phyloP scores from a whole-genome alignment of 2,797 vertebrate genomes.

The Falco biarmicus region DNA sequence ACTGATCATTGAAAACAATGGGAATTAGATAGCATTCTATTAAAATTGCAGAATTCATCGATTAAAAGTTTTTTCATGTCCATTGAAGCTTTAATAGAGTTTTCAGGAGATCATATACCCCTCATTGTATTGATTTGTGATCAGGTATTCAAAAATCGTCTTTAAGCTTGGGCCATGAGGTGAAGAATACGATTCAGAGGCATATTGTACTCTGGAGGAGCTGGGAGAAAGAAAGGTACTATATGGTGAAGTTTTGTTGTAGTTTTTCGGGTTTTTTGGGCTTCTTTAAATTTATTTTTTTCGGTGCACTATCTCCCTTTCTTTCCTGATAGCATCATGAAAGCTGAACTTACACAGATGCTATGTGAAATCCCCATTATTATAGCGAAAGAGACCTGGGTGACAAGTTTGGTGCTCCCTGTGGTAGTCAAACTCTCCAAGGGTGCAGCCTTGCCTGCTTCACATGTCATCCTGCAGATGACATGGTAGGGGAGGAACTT shows the following conservation, averaged over 20 bases:
- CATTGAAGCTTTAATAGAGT: background rate
- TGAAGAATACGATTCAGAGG: background rate
- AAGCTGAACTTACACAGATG: background rate
- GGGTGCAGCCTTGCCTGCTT: background rate
- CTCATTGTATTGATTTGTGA: background rate
- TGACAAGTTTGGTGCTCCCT: background rate
- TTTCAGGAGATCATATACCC: background rate
- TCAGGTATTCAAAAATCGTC: background rate
- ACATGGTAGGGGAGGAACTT: background rate
- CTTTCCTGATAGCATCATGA: background rate
- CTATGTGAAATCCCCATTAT: background rate
- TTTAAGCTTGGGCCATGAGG: background rate
- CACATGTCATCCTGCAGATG: rapidly evolving
- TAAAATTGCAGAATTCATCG: background rate
- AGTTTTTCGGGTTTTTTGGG: background rate
- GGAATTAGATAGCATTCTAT: background rate
- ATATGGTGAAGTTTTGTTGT: background rate
- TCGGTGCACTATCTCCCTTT: background rate
- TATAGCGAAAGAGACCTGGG: background rate
- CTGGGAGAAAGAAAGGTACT: background rate
- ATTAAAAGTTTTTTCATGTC: background rate
- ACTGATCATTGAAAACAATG: background rate
- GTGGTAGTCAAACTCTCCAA: rapidly evolving
- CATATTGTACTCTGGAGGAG: background rate
- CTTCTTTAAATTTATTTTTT: background rate